Evolutionary conservation across 2,797 vertebrate species (phyloP), one percentile per base, ranked within the genome.

Genomic region (Smutsia gigantea): DNA sequence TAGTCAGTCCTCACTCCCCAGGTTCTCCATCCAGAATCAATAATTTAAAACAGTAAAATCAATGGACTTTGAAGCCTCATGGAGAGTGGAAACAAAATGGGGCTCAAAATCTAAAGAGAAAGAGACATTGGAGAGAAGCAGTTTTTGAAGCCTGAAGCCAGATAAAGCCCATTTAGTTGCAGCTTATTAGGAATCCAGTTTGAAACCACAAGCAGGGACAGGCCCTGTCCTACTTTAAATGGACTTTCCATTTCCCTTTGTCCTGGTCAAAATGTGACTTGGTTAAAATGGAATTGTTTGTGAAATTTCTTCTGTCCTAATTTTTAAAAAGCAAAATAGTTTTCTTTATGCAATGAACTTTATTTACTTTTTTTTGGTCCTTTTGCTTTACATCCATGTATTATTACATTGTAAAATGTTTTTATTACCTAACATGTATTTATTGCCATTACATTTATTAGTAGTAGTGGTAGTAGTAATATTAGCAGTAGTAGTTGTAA

Each of bases 181-280:
- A 69, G 74, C 90, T 92, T 93, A 85, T 90, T 96, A 94, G 93
- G 72, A 90, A 85, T 69, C 63, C 66, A 51, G 61, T 69, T 15
- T 82, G 63, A 94, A 97, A 93, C 84, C 74, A 81, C 84, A 96
- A 46, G 77, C 37, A 37, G 78, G 66, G 88, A 85, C 66, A 42
- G 83, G 74, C 34, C 74, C 29, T 83, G 39, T 89, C 61, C 57
- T 94, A 53, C 63, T 95, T 96, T 90, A 93, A 95, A 81, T 5
- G 49, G 66, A 87, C 55, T 95, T 92, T 93, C 84, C 51, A 86
- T 51, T 92, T 69, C 46, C 42, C 42, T 84, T 92, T 83, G 25
- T 96, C 71, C 69, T 90, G 23, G 68, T 90, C 37, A 61, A 78
- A 84, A 68, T 75, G 42, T 46, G 25, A 74, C 61, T 78, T 53